A percentile compares a stretch with the other conserved stretches of the same genome.
phyloP scores from a whole-genome alignment of 2,797 vertebrate species.

The Sebastolobus altivelis region DNA sequence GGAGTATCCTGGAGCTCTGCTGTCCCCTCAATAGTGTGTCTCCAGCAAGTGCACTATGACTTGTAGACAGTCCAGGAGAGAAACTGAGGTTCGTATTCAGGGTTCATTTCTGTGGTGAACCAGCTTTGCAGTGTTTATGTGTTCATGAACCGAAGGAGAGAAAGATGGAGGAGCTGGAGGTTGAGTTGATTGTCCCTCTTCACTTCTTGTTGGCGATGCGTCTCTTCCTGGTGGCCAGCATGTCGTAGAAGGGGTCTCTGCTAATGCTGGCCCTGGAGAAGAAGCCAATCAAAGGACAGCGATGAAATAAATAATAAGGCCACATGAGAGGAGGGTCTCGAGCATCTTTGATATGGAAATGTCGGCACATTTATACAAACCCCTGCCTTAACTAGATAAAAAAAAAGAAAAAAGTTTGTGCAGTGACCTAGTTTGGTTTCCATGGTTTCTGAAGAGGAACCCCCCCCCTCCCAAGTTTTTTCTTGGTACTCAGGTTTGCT shows the following conservation, averaged over 20 bases:
- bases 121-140: constrained; percentile 30
- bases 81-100: constrained; percentile 38
- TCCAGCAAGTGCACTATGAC: constrained; percentile 23
- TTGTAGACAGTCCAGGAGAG: constrained; percentile 22
- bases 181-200: constrained; percentile 62
- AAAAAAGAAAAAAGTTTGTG: constrained; percentile 79
- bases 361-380: constrained; percentile 77
- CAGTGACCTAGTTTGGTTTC: constrained; percentile 88
- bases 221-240: constrained; percentile 94
- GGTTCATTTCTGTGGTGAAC: constrained; percentile 18
- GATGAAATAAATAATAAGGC: constrained; percentile 82
- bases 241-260: constrained; percentile 96
- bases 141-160: constrained; percentile 37
- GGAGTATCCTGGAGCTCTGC: constrained; percentile 33
- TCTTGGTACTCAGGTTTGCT: constrained; percentile 50
- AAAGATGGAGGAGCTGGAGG: constrained; percentile 36
- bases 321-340: constrained; percentile 78
- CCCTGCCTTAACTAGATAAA: constrained; percentile 81
- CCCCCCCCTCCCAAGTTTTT: constrained; percentile 34
- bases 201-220: constrained; percentile 96
- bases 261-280: constrained; percentile 92
- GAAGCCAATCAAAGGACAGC: constrained; percentile 76
- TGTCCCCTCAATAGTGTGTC: constrained; percentile 24
- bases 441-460: constrained; percentile 83
- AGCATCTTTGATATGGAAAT: constrained; percentile 87